Evolutionary conservation across 2,888 invertebrate species (phyloP), one percentile per base, ranked within the genome.

Genomic region (Apantesis nais): DNA sequence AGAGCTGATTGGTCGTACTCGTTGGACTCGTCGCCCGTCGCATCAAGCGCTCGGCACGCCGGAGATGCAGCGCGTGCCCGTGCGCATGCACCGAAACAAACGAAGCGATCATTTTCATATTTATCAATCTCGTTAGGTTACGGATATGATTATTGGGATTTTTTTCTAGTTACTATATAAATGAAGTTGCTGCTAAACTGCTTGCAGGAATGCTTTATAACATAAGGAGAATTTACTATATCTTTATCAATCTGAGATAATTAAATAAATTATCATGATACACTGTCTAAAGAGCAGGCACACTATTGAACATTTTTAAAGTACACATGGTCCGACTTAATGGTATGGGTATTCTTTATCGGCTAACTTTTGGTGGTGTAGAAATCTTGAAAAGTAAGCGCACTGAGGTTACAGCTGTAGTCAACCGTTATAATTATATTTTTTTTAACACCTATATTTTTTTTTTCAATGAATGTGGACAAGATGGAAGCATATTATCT

Each of bases 51-150:
- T 75, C 79, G 79, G 74, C 72, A 75, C 82, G 71, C 73, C 82
- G 82, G 85, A 89, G 88, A 89, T 86, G 88, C 88, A 89, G 85
- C 87, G 90, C 87, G 86, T 87, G 87, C 89, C 88, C 88, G 86
- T 88, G 88, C 88, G 87, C 88, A 86, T 83, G 83, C 83, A 83
- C 73, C 80, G 82, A 80, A 77, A 80, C 82, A 75, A 81, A 79
- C 75, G 68, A 79, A 79, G 83, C 78, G 78, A 78, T 37, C 25
- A 77, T 66, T 74, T 75, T 72, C 41, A 79, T 79, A 66, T 52
- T 77, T 74, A 78, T 75, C 71, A 73, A 81, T 76, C 76, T 78
- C 74, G 71, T 80, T 29, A 82, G 73, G 71, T 73, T 78, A 70
- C 74, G 77, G 78, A 78, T 71, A 44, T 66, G 65, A 55, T 62